Conservation (phyloP, 2,113 vertebrate genomes). For the Gallinago media region DNA sequence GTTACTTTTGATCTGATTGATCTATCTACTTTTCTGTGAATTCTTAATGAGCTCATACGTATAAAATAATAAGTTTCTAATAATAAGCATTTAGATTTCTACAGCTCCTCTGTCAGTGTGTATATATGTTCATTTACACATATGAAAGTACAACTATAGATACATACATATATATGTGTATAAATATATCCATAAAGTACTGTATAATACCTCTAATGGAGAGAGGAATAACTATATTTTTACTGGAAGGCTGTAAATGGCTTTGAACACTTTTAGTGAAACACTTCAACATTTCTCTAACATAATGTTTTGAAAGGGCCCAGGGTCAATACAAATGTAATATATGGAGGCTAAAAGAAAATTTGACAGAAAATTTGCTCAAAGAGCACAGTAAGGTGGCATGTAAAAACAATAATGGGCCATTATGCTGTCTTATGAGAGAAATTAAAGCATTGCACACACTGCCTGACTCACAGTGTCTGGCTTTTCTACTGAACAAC, state of each 20-base stretch:
- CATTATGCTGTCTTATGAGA: slow-evolving; percentile 81
- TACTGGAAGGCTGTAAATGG: slow-evolving; percentile 71
- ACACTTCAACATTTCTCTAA: slow-evolving; percentile 73
- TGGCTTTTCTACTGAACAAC: slow-evolving; percentile 64
- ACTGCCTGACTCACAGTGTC: slow-evolving; percentile 65
- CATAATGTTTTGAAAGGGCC: slow-evolving; percentile 70
- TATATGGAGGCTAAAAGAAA: slow-evolving; percentile 76
- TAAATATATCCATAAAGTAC: background rate
- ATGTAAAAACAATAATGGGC: slow-evolving; percentile 79
- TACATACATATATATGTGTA: background rate
- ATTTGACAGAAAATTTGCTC: slow-evolving; percentile 80
- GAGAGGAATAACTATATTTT: slow-evolving; percentile 48
- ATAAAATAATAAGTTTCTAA: background rate
- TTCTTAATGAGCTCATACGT: background rate
- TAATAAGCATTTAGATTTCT: background rate
- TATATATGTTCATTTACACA: background rate
- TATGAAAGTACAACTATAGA: background rate
- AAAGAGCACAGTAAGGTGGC: slow-evolving; percentile 77
- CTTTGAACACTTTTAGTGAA: slow-evolving; percentile 67
- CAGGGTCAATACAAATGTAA: slow-evolving; percentile 81
- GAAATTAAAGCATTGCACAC: slow-evolving; percentile 74
- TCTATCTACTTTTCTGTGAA: background rate
- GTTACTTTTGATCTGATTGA: background rate
- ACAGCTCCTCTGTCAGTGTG: background rate
- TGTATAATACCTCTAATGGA: background rate